These are phyloP conservation scores for Melipona bicolor DNA, from an alignment of 2,888 invertebrate genomes.

Conservation along the genomic window DNA sequence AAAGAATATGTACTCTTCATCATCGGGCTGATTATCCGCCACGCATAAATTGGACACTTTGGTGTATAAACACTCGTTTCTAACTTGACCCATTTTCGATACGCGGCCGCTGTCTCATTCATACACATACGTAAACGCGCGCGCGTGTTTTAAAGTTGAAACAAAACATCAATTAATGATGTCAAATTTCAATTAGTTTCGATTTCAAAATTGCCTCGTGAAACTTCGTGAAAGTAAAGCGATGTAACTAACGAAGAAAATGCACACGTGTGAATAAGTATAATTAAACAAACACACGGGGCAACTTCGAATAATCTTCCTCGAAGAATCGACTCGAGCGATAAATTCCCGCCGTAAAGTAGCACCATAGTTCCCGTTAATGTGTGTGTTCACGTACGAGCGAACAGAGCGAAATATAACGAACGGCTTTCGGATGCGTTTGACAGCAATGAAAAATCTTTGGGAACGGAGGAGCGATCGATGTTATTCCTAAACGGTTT, in stretches of 20 bases:
- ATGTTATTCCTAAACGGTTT: background rate
- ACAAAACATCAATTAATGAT: background rate
- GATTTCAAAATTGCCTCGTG: too few species aligned
- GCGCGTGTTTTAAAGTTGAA: background rate
- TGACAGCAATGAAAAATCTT: background rate
- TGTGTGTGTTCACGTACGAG: too few species aligned
- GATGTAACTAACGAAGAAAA: too few species aligned
- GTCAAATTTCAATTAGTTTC: background rate
- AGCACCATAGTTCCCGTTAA: too few species aligned
- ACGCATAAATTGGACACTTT: background rate
- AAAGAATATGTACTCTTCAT: background rate
- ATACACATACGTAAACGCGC: background rate
- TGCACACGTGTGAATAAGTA: too few species aligned
- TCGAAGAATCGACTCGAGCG: too few species aligned
- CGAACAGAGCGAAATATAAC: background rate
- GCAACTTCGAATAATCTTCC: too few species aligned
- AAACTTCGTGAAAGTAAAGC: too few species aligned
- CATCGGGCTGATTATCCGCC: background rate
- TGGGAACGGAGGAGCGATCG: background rate
- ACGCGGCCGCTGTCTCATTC: background rate
- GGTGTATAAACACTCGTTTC: background rate
- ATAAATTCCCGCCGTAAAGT: too few species aligned
- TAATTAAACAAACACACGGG: too few species aligned
- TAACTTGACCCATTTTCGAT: constrained; percentile 11
- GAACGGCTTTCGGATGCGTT: background rate